Percentiles rank a stretch among this genome's conserved stretches.
These are phyloP conservation scores for Hirtodrosophila alboralis DNA, from an alignment of 2,888 invertebrate genomes.

Conservation along the genomic window DNA sequence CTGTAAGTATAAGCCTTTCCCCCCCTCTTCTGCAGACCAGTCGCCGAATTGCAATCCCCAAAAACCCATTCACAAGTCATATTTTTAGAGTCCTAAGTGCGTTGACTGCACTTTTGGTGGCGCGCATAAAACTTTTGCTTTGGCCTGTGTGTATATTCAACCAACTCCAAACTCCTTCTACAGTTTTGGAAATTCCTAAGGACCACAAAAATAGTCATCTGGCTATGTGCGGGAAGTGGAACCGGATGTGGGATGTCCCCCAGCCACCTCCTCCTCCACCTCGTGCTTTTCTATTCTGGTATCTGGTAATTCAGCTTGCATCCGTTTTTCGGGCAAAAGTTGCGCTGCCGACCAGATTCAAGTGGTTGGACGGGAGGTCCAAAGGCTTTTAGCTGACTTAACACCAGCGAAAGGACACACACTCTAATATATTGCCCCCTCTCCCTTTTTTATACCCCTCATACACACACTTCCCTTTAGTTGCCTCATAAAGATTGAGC, in stretches of 20 bases:
- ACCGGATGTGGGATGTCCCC: slow-evolving; percentile 2
- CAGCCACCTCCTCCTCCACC: slow-evolving; percentile 1
- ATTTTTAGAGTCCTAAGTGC: slow-evolving; percentile 66
- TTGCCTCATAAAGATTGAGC: slow-evolving; percentile 70
- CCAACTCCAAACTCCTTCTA: too few species aligned
- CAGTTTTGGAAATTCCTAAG: slow-evolving; percentile 7
- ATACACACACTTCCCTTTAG: slow-evolving; percentile 46
- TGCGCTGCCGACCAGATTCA: slow-evolving; percentile 62
- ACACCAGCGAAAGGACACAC: slow-evolving; percentile 58
- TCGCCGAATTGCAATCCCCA: slow-evolving; percentile 10
- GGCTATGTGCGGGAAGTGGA: slow-evolving; percentile 40
- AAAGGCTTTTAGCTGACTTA: slow-evolving; percentile 76
- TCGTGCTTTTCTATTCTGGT: slow-evolving; percentile 2
- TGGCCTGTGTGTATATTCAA: slow-evolving; percentile 3
- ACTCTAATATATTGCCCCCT: slow-evolving; percentile 61
- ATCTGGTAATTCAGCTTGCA: slow-evolving; percentile 63
- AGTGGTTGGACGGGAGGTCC: slow-evolving; percentile 55
- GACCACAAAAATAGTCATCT: slow-evolving; percentile 57
- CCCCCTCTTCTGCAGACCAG: slow-evolving; percentile 12
- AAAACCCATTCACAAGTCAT: slow-evolving; percentile 58
- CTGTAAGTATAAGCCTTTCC: slow-evolving; percentile 29
- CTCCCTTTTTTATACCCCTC: background rate
- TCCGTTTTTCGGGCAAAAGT: slow-evolving; percentile 75
- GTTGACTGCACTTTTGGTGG: slow-evolving; percentile 71
- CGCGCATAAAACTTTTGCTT: slow-evolving; percentile 64